Conservation (phyloP, 2,888 invertebrate species). For the Ormyrus labotus region DNA sequence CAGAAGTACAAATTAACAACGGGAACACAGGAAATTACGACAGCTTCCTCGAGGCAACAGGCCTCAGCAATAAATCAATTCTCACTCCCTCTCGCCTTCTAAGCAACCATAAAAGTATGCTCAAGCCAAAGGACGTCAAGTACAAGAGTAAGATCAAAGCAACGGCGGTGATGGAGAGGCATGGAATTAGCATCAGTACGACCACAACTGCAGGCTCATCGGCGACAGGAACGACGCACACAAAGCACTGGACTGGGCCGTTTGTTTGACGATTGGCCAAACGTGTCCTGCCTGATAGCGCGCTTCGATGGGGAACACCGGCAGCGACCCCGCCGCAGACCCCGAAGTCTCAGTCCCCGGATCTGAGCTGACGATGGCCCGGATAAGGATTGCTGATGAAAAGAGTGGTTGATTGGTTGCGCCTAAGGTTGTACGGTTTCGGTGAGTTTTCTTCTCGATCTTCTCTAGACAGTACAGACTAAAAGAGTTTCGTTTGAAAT, state of each 20-base stretch:
- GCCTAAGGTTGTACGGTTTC: too few relatives aligned
- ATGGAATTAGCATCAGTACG: slow-evolving; percentile 66
- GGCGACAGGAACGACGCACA: slow-evolving; percentile 63
- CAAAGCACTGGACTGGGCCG: slow-evolving; percentile 77
- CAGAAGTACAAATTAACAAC: not conserved
- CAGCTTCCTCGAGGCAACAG: slow-evolving; percentile 87
- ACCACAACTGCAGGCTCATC: not conserved
- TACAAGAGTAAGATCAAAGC: slow-evolving; percentile 83
- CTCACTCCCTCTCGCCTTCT: slow-evolving; percentile 81
- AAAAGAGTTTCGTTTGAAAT: too few relatives aligned
- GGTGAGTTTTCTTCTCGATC: not conserved
- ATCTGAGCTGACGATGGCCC: slow-evolving; percentile 27
- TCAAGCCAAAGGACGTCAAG: slow-evolving; percentile 88
- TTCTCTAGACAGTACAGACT: too few relatives aligned
- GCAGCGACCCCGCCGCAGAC: not conserved
- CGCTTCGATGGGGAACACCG: slow-evolving; percentile 29
- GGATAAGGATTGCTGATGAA: not conserved
- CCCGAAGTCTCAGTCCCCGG: slow-evolving; percentile 14
- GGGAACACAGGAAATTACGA: slow-evolving; percentile 78
- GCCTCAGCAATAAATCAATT: slow-evolving; percentile 87
- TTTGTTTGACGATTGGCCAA: slow-evolving; percentile 72
- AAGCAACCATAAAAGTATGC: slow-evolving; percentile 85
- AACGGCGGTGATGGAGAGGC: slow-evolving; percentile 77
- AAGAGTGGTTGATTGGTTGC: not conserved
- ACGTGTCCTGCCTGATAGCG: slow-evolving; percentile 44